Evolutionary conservation across 2,113 vertebrate genomes (phyloP), one percentile per base, ranked within the genome.

Genomic region (Brachirus orientalis): DNA sequence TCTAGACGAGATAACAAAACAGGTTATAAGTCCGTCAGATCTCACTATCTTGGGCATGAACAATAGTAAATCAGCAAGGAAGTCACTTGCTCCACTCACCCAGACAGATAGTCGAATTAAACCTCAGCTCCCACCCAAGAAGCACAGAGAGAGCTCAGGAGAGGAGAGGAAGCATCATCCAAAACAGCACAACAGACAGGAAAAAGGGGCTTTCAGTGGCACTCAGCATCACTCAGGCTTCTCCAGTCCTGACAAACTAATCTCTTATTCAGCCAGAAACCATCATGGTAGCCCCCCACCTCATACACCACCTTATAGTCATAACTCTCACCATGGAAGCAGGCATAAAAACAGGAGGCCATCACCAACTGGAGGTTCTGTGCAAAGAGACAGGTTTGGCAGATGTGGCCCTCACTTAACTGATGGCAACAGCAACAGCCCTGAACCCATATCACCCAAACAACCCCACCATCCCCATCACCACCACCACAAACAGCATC

Each of bases 1-100:
- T 83, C 80, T 95, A 19, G 90, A 95, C 60, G 94, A 95, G 72
- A 94, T 95, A 50, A 95, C 94, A 6, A 86, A 82, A 18, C 93
- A 93, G 43, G 92, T 95, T 17, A 90, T 95, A 54, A 95, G 93
- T 61, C 93, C 94, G 0, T 92, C 90, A 0, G 82, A 64, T 13
- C 92, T 95, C 17, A 89, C 22, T 22, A 91, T 85, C 18, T 80
- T 94, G 8, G 90, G 91, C 22, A 56, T 90, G 38, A 88, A 57
- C 57, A 59, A 40, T 4, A 47, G 51, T 48, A 82, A 74, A 75
- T 38, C 35, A 13, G 10, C 35, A 11, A 69, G 2, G 13, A 80
- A 77, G 48, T 47, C 35, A 8, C 19, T 61, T 12, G 48, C 7
- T 2, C 59, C 50, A 10, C 22, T 12, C 16, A 56, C 37, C 4